Conservation (phyloP, 92 coral and sea anemone genomes). For the Paramuricea clavata region DNA sequence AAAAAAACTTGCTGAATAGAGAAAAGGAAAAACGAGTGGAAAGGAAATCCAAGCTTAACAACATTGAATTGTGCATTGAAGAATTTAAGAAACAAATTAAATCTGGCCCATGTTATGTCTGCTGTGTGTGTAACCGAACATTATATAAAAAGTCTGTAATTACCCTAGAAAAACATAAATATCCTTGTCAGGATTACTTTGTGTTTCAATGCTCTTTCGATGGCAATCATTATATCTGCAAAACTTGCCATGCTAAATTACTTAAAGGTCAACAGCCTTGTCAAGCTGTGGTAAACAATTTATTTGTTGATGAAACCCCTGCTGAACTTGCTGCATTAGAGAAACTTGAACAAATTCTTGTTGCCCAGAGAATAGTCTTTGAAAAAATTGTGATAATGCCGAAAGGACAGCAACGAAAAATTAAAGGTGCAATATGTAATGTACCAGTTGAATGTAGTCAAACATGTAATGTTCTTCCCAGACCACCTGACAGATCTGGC, state of each 20-base stretch:
- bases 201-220: slow-evolving; percentile 58
- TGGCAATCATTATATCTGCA: slow-evolving; percentile 73
- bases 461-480: no score
- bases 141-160: slow-evolving; percentile 46
- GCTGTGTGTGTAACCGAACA: slow-evolving; percentile 55
- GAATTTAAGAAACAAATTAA: slow-evolving; percentile 59
- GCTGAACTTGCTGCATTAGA: slow-evolving; percentile 64
- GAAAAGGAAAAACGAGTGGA: slow-evolving; percentile 30
- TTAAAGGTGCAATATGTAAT: slow-evolving; percentile 20
- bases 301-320: slow-evolving; percentile 70
- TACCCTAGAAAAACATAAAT: slow-evolving; percentile 48
- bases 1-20: slow-evolving; percentile 47
- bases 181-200: slow-evolving; percentile 6
- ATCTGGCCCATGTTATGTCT: slow-evolving; percentile 71
- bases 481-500: slow-evolving; percentile 70
- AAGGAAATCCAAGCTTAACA: slow-evolving; percentile 3
- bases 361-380: slow-evolving; percentile 54
- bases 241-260: slow-evolving; percentile 75
- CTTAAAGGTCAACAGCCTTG: slow-evolving; percentile 69
- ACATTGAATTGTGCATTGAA: slow-evolving; percentile 24
- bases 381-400: slow-evolving; percentile 67
- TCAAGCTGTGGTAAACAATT: slow-evolving; percentile 71
- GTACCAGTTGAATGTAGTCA: no score
- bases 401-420: slow-evolving; percentile 49
- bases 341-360: slow-evolving; percentile 28